Conservation (phyloP, 2,797 vertebrate genomes). For the Halcyon leucocephala region DNA sequence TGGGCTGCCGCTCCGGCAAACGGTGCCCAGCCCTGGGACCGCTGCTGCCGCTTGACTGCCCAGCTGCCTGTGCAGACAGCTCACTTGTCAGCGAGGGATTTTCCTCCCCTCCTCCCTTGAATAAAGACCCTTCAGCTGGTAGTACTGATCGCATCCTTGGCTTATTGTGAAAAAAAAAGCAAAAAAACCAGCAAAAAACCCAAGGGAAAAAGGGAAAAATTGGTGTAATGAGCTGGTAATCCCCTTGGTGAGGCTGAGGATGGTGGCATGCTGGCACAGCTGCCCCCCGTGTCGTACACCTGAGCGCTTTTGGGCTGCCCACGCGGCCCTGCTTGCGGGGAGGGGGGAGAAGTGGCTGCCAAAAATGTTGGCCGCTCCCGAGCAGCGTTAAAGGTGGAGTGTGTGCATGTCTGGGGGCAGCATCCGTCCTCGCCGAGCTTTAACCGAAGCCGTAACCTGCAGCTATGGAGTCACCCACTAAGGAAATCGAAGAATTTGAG, state of each 20-base stretch:
- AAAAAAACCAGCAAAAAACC: neutral
- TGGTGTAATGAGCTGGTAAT: slow-evolving; percentile 8
- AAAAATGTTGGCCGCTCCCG: slow-evolving; percentile 28
- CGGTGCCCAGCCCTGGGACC: neutral
- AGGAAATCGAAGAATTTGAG: slow-evolving; percentile 99
- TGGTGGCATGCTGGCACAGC: neutral
- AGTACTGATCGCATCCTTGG: slow-evolving; percentile 50
- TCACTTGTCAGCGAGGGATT: slow-evolving; percentile 33
- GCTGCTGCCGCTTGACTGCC: neutral
- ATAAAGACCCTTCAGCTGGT: slow-evolving; percentile 46
- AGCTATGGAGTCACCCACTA: slow-evolving; percentile 97
- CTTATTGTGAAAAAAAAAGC: slow-evolving; percentile 46
- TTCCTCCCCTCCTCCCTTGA: neutral
- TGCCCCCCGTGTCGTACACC: neutral
- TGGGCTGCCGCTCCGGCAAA: neutral
- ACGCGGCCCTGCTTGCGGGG: neutral
- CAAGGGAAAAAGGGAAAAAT: neutral
- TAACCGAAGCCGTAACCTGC: slow-evolving; percentile 52
- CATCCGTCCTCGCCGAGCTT: slow-evolving; percentile 30
- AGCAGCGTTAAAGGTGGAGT: slow-evolving; percentile 46
- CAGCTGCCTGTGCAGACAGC: neutral
- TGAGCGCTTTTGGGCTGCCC: neutral
- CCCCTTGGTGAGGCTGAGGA: neutral
- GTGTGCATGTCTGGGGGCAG: slow-evolving; percentile 11
- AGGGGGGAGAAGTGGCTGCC: neutral